Evolutionary conservation across 2,888 invertebrate genomes (phyloP).

Genomic region (Athetis lepigone): DNA sequence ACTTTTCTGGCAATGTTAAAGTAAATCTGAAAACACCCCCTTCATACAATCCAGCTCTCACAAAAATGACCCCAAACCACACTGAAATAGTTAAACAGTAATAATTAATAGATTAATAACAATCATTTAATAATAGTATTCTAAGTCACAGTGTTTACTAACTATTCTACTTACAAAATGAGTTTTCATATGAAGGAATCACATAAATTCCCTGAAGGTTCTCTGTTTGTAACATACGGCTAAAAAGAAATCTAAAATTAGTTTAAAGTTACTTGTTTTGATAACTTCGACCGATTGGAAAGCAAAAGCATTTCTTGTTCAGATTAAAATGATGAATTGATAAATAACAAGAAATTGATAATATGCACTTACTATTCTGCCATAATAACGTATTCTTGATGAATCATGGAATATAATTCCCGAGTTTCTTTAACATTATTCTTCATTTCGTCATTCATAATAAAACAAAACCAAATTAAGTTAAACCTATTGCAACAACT

Average conservation of each 20-base stretch:
- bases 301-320: background rate
- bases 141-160: background rate
- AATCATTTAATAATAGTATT: too few species aligned
- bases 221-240: conserved; percentile 96
- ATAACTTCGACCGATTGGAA: background rate
- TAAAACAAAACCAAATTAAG: conserved; percentile 29
- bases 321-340: background rate
- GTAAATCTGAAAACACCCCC: conserved; percentile 97
- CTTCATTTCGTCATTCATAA: conserved; percentile 79
- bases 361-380: conserved; percentile 96
- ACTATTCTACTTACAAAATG: conserved; percentile 92
- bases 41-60: conserved; percentile 96
- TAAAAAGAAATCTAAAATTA: conserved; percentile 82
- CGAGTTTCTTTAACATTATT: conserved; percentile 89
- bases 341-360: background rate
- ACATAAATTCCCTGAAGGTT: conserved; percentile 97
- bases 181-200: conserved; percentile 96
- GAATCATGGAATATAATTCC: conserved; percentile 94
- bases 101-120: background rate
- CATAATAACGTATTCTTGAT: conserved; percentile 97
- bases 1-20: conserved; percentile 95
- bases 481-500: too few species aligned
- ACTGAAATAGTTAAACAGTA: conserved; percentile 90
- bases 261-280: background rate
- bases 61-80: conserved; percentile 98